phyloP scores from a whole-genome alignment of 2,888 invertebrate species.

The Tetrapedia diversipes region DNA sequence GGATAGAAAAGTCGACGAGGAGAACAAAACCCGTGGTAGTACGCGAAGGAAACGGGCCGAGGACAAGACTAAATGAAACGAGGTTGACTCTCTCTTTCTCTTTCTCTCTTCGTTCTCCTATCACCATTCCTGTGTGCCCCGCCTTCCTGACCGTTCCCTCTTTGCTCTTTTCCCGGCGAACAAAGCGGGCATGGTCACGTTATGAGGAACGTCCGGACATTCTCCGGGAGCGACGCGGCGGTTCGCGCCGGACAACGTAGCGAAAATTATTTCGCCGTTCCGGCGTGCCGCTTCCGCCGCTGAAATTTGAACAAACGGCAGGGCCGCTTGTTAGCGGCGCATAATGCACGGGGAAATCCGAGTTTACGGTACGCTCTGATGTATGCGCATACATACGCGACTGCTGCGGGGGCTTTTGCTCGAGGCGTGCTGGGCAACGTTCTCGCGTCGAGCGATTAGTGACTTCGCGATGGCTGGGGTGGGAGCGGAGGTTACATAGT shows the following conservation, averaged over 20 bases:
- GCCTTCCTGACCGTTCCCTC: not conserved
- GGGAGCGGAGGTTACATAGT: too few relatives aligned
- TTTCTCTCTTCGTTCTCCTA: too few relatives aligned
- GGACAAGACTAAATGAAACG: constrained; percentile 67
- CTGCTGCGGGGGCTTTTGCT: not conserved
- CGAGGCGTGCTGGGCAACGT: not conserved
- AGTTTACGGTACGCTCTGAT: constrained; percentile 12
- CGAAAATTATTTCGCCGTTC: constrained; percentile 56
- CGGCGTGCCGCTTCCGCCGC: constrained; percentile 45
- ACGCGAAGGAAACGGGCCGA: constrained; percentile 57
- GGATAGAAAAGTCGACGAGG: constrained; percentile 44
- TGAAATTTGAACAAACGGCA: constrained; percentile 37
- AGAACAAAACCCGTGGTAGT: constrained; percentile 52
- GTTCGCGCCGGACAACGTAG: constrained; percentile 39
- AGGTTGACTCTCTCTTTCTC: constrained; percentile 60
- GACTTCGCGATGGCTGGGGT: too few relatives aligned
- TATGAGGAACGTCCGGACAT: constrained; percentile 38
- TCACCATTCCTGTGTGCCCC: constrained; percentile 15
- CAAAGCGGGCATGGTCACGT: constrained; percentile 40
- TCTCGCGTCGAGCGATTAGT: not conserved
- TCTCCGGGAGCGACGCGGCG: constrained; percentile 21
- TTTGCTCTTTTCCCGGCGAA: constrained; percentile 39
- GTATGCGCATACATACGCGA: not conserved
- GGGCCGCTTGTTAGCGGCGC: constrained; percentile 44
- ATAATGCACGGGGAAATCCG: constrained; percentile 25